Percentiles rank a stretch among this genome's conserved stretches.
Evolutionary conservation across 2,113 vertebrate species (phyloP).

Genomic region (Prunella himalayana): DNA sequence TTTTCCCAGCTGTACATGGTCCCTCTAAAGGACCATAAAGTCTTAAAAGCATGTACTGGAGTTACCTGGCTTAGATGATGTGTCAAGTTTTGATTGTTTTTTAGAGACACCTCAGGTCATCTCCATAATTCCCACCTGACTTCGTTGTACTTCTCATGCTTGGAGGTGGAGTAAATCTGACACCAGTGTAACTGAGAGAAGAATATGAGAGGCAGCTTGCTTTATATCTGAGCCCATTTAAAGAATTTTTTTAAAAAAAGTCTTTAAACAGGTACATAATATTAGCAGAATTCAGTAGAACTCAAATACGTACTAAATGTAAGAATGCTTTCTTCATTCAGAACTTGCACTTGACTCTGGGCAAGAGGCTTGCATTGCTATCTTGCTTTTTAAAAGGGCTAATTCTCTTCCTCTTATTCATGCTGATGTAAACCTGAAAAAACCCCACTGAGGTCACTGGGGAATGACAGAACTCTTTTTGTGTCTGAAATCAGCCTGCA

Average conservation of each 20-base stretch:
- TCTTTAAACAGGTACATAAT: neutral
- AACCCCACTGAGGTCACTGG: neutral
- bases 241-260: neutral
- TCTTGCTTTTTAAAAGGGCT: neutral
- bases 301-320: neutral
- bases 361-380: neutral
- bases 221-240: neutral
- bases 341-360: neutral
- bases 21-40: neutral
- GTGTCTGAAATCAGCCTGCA: conserved; percentile 9
- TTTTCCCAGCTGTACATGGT: neutral
- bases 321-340: neutral
- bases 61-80: neutral
- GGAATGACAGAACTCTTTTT: neutral
- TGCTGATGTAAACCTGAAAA: conserved; percentile 1
- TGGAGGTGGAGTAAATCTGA: neutral
- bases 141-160: neutral
- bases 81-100: neutral
- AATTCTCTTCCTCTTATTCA: conserved; percentile 1
- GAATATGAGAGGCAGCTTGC: neutral
- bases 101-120: neutral
- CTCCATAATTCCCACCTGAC: neutral
- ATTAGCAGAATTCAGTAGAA: neutral
- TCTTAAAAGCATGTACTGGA: neutral
- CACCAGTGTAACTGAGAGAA: neutral